phyloP scores from a whole-genome alignment of 2,888 invertebrate species.

The Cheilosia vernalis region DNA sequence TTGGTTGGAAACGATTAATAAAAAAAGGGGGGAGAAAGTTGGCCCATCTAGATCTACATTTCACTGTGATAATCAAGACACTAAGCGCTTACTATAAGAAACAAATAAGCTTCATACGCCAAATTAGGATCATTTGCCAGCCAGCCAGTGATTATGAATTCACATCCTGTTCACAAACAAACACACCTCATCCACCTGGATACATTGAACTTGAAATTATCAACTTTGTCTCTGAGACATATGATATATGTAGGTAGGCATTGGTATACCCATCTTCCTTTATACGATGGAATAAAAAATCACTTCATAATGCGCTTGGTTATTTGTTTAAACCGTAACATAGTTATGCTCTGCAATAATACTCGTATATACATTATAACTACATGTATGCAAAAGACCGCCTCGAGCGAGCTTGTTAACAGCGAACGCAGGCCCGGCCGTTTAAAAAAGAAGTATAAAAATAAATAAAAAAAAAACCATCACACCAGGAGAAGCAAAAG shows the following conservation, averaged over 20 bases:
- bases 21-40: too few species aligned
- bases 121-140: neutral
- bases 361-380: too few species aligned
- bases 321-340: conserved; percentile 67
- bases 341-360: conserved; percentile 40
- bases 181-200: neutral
- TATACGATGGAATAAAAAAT: conserved; percentile 13
- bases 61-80: too few species aligned
- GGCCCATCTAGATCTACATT: too few species aligned
- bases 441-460: conserved; percentile 25
- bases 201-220: conserved; percentile 52
- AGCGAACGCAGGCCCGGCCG: conserved; percentile 48
- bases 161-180: conserved; percentile 9
- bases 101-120: too few species aligned
- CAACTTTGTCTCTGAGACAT: conserved; percentile 18
- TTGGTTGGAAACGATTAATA: too few species aligned
- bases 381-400: conserved; percentile 47
- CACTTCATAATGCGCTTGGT: conserved; percentile 34
- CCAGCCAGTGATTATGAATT: neutral
- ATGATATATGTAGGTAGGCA: conserved; percentile 17
- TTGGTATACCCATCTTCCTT: neutral
- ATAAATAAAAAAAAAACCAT: conserved; percentile 8
- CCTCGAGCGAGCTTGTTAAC: conserved; percentile 64
- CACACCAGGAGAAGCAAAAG: conserved; percentile 24
- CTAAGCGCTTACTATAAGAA: too few species aligned